Percentiles rank a stretch among this genome's conserved stretches.
Evolutionary conservation across 2,113 vertebrate species (phyloP).

Genomic region (Sterna hirundo): DNA sequence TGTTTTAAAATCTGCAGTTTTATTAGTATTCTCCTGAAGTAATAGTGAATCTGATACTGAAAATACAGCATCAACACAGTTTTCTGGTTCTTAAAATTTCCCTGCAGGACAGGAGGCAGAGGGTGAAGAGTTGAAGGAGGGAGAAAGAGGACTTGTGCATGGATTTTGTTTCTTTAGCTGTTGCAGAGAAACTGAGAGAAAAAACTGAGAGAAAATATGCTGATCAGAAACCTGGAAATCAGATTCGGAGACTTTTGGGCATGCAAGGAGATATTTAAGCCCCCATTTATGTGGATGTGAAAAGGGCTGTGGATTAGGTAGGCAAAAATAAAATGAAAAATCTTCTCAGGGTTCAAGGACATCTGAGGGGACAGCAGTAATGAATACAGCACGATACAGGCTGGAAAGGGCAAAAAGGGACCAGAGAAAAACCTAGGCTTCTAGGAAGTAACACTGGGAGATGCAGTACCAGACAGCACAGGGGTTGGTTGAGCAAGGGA

Average conservation of each 20-base stretch:
- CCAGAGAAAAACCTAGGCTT: not conserved
- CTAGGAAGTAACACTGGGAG: not conserved
- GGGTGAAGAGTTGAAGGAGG: not conserved
- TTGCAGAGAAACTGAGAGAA: not conserved
- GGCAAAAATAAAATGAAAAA: not conserved
- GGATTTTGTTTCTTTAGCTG: not conserved
- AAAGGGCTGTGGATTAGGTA: not conserved
- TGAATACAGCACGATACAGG: not conserved
- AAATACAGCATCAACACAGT: not conserved
- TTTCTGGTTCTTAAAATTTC: not conserved
- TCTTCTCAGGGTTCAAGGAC: not conserved
- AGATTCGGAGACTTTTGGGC: not conserved
- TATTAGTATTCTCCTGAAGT: not conserved
- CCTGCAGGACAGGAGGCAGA: not conserved
- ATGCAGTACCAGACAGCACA: not conserved
- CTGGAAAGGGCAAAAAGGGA: not conserved
- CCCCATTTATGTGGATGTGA: accelerated
- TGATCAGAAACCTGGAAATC: not conserved
- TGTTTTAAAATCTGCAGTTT: not conserved
- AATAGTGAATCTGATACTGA: not conserved
- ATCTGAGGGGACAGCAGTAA: not conserved
- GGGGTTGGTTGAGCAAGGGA: not conserved
- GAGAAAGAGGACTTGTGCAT: not conserved
- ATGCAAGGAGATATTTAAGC: not conserved
- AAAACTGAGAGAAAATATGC: not conserved